Base-by-base conservation (phyloP, 2,113 vertebrate genomes). In the Cyanoramphus novaezelandiae region DNA sequence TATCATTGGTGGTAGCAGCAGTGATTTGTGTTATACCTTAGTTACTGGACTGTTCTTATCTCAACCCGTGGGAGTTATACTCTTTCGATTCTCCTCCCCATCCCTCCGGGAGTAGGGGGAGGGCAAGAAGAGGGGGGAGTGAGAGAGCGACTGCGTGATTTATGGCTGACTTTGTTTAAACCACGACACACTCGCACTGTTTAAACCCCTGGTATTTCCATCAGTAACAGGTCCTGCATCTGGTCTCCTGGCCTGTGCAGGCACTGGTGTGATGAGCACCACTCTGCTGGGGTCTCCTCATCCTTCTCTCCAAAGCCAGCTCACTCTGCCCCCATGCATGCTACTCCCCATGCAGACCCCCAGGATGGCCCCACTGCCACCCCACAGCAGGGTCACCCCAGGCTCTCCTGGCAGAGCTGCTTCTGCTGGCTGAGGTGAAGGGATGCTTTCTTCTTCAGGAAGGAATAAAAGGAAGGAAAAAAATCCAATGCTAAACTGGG, bases 251-350 rank as follows among this genome's bases (percentile, higher is more conserved):
- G 28, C 15, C 59, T 2, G 0, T 14, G 57, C 29, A 43, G 57
- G 4, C 27, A 33, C 6, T 0, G 23, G 13, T 24, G 44, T 0
- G 0, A 11, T 1, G 41, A 46, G 37, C 57, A 23, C 17, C 2
- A 1, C 31, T 59, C 2, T 14, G 52, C 53, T 1, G 1, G 47
- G 35, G 29, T 44, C 35, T 69, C 31, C 44, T 15, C 24, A 21
- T 39, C 29, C 68, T 10, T 17, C 60, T 37, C 24, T 50, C 49
- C 2, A 5, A 7, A 43, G 9, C 29, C 1, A 2, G 23, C 44
- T 31, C 20, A 6, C 11, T 69, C 44, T 49, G 59, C 10, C 9
- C 46, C 69, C 3, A 0, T 2, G 13, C 55, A 5, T 37, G 43
- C 71, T 59, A 43, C 37, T 39, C 28, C 23, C 41, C 41, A 11